These are phyloP conservation scores for Tetrapedia diversipes DNA, from an alignment of 2,888 invertebrate genomes.

Conservation along the genomic window DNA sequence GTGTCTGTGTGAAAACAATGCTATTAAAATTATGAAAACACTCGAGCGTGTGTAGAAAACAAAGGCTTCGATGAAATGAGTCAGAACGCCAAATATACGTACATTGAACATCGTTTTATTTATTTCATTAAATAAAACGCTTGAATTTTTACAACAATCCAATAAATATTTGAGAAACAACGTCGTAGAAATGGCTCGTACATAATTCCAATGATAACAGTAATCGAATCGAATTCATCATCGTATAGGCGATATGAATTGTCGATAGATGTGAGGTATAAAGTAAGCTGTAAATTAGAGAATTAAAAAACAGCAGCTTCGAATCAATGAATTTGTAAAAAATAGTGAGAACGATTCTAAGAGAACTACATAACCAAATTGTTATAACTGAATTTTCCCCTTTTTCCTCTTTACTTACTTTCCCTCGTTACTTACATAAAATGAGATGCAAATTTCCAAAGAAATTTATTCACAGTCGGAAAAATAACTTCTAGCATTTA, in stretches of 20 bases:
- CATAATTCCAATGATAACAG: not conserved
- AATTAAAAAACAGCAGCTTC: too few species aligned
- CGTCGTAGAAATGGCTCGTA: not conserved
- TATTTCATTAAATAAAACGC: conserved; percentile 32
- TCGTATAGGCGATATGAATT: not conserved
- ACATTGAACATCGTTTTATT: conserved; percentile 42
- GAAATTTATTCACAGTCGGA: too few species aligned
- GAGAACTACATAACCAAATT: too few species aligned
- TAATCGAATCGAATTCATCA: not conserved
- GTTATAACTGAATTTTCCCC: too few species aligned
- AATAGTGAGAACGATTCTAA: too few species aligned
- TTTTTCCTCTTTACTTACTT: too few species aligned
- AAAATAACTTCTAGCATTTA: too few species aligned
- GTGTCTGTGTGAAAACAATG: too few species aligned
- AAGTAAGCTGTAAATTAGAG: not conserved
- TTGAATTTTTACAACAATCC: conserved; percentile 33
- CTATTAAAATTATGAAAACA: not conserved
- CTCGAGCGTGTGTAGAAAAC: not conserved
- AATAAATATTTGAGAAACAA: conserved; percentile 13
- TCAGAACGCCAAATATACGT: conserved; percentile 22
- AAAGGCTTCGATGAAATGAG: conserved; percentile 28
- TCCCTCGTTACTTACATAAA: too few species aligned
- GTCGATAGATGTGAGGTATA: not conserved
- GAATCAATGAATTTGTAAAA: not conserved
- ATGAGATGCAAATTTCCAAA: too few species aligned